Evolutionary conservation across 2,113 vertebrate species (phyloP), one percentile per base, ranked within the genome.

Genomic region (Ibidorhyncha struthersii): DNA sequence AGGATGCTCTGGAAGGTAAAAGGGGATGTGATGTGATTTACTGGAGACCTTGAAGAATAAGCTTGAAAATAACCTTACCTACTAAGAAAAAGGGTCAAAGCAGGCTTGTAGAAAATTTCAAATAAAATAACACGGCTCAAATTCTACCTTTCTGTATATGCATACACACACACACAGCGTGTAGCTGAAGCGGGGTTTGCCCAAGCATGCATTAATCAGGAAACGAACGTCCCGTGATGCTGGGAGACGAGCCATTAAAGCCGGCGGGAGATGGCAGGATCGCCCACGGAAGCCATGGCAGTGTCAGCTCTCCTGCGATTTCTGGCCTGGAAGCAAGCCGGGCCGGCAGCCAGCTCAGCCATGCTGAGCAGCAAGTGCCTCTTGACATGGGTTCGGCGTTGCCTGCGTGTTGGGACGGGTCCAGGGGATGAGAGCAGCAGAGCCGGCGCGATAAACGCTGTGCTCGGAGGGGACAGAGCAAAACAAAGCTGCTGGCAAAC

Each of bases 301-400:
- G 43, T 69, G 69, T 69, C 88, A 91, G 40, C 47, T 85, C 83
- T 53, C 77, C 69, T 25, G 14, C 2, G 4, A 87, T 84, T 76
- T 53, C 82, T 96, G 95, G 95, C 92, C 73, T 79, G 82, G 72
- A 25, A 76, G 50, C 2, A 3, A 58, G 71, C 43, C 6, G 65
- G 95, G 89, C 88, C 25, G 10, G 89, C 84, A 88, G 91, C 95
- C 96, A 93, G 94, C 82, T 79, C 22, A 49, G 89, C 79, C 38
- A 0, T 38, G 81, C 93, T 38, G 70, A 83, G 89, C 81, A 81
- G 43, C 73, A 81, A 95, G 92, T 88, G 91, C 89, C 90, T 96
- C 95, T 97, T 91, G 91, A 96, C 71, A 83, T 66, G 66, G 70
- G 58, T 53, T 34, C 61, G 32, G 85, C 5, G 0, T 71, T 90